Percentiles rank a stretch among this genome's conserved stretches.
These are phyloP conservation scores for Hyles euphorbiae DNA, from an alignment of 1,140 invertebrate species.

Conservation along the genomic window DNA sequence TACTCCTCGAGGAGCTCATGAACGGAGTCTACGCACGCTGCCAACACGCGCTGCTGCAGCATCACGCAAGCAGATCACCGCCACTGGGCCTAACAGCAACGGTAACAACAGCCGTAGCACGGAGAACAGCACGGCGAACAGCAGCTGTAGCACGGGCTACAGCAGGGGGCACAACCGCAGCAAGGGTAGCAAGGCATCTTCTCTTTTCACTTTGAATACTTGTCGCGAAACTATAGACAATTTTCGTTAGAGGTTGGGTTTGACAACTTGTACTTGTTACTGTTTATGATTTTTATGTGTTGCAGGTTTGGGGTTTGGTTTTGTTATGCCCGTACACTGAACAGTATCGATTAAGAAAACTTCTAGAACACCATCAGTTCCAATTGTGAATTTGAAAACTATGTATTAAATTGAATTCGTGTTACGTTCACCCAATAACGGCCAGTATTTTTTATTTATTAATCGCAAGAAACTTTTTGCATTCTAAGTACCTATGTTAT, in stretches of 20 bases:
- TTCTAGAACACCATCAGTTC: constrained; percentile 17
- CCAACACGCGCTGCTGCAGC: not conserved
- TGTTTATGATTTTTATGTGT: constrained; percentile 18
- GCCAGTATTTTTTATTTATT: too few relatives aligned
- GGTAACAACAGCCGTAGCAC: constrained; percentile 37
- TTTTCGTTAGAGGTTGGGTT: constrained; percentile 7
- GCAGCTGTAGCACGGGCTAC: constrained; percentile 30
- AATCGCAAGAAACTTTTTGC: too few relatives aligned
- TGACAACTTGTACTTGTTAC: constrained; percentile 14
- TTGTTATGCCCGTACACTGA: constrained; percentile 9
- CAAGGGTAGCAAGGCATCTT: constrained; percentile 51
- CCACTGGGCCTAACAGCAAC: constrained; percentile 17
- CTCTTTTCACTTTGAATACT: constrained; percentile 10
- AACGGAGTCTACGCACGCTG: constrained; percentile 8
- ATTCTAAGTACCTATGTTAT: too few relatives aligned
- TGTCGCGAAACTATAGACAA: constrained; percentile 13
- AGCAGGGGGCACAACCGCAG: constrained; percentile 34
- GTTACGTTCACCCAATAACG: too few relatives aligned
- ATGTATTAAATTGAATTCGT: too few relatives aligned
- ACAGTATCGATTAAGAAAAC: constrained; percentile 13
- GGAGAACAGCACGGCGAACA: constrained; percentile 36
- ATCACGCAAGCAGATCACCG: constrained; percentile 6
- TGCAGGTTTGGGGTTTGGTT: constrained; percentile 30
- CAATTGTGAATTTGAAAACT: constrained; percentile 5
- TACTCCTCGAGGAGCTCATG: constrained; percentile 16